A percentile compares a stretch with the other conserved stretches of the same genome.
Conservation (phyloP, 1,140 invertebrate species). For the Mycetomoellerius zeteki region DNA sequence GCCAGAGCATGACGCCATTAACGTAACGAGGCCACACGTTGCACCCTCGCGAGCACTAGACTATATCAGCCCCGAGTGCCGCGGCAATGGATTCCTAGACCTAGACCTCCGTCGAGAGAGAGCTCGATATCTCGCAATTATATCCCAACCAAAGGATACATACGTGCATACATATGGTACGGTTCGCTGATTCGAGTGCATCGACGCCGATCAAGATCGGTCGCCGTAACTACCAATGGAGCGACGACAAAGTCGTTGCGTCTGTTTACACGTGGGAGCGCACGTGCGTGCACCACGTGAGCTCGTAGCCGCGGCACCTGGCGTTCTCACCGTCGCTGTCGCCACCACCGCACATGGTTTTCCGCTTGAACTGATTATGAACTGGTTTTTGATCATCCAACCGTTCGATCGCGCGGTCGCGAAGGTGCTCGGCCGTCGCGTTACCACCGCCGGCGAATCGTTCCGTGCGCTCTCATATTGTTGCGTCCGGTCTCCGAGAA, state of each 20-base stretch:
- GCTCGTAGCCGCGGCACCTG: constrained; percentile 11
- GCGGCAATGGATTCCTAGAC: constrained; percentile 75
- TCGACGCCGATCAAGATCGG: constrained; percentile 41
- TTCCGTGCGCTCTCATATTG: constrained; percentile 70
- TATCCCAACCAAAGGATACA: constrained; percentile 46
- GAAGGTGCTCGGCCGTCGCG: constrained; percentile 67
- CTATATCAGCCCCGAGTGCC: constrained; percentile 75
- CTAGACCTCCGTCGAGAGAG: constrained; percentile 74
- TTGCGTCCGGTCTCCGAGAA: constrained; percentile 62
- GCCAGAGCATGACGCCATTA: constrained; percentile 82
- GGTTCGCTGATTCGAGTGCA: constrained; percentile 49
- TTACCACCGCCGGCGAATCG: constrained; percentile 74
- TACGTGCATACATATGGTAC: neutral
- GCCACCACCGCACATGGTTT: constrained; percentile 77
- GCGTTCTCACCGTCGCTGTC: neutral
- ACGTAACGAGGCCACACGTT: constrained; percentile 80
- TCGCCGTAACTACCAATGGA: constrained; percentile 7
- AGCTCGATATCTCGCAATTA: constrained; percentile 70
- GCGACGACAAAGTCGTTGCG: constrained; percentile 26
- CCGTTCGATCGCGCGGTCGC: constrained; percentile 74
- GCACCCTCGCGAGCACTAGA: constrained; percentile 73
- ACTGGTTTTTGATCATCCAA: constrained; percentile 85
- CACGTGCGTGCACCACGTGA: constrained; percentile 70
- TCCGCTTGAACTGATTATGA: constrained; percentile 83
- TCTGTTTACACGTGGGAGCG: constrained; percentile 55